A percentile compares a stretch with the other conserved stretches of the same genome.
phyloP scores from a whole-genome alignment of 1,140 invertebrate species.

The Drosophila sp. region DNA sequence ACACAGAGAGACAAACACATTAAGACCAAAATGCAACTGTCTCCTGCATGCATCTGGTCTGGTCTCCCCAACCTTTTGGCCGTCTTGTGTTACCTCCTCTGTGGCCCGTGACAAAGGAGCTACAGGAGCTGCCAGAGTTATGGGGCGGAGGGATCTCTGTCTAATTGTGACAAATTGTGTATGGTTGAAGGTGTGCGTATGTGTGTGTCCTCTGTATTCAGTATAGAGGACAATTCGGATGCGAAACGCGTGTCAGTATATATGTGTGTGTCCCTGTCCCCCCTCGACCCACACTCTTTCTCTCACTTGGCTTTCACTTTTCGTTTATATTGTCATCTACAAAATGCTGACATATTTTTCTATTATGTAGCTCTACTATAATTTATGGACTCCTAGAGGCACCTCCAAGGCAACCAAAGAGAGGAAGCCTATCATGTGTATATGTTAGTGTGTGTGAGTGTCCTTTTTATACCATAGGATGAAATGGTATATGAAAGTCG shows the following conservation, averaged over 20 bases:
- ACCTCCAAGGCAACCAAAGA: slow-evolving; percentile 34
- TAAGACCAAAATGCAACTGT: slow-evolving; percentile 41
- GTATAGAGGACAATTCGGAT: slow-evolving; percentile 8
- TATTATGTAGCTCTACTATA: slow-evolving; percentile 51
- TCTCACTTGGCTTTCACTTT: slow-evolving; percentile 36
- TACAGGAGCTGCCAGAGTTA: not conserved
- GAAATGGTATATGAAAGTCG: too few species aligned
- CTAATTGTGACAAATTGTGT: slow-evolving; percentile 71
- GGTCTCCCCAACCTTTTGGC: slow-evolving; percentile 18
- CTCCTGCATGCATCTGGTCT: slow-evolving; percentile 25
- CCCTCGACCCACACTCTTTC: slow-evolving; percentile 16
- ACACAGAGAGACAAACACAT: not conserved
- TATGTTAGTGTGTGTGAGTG: slow-evolving; percentile 19
- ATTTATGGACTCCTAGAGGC: slow-evolving; percentile 37
- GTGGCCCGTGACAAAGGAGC: slow-evolving; percentile 45
- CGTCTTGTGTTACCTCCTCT: slow-evolving; percentile 9
- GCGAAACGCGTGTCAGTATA: slow-evolving; percentile 42
- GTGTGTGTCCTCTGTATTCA: slow-evolving; percentile 18
- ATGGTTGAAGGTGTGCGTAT: slow-evolving; percentile 43
- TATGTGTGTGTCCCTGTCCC: not conserved
- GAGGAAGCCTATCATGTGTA: slow-evolving; percentile 53
- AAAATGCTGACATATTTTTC: slow-evolving; percentile 66
- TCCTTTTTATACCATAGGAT: not conserved
- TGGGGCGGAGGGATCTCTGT: slow-evolving; percentile 44
- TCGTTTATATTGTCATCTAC: slow-evolving; percentile 56